phyloP scores from a whole-genome alignment of 2,888 invertebrate genomes.

The Dryobotodes eremita region DNA sequence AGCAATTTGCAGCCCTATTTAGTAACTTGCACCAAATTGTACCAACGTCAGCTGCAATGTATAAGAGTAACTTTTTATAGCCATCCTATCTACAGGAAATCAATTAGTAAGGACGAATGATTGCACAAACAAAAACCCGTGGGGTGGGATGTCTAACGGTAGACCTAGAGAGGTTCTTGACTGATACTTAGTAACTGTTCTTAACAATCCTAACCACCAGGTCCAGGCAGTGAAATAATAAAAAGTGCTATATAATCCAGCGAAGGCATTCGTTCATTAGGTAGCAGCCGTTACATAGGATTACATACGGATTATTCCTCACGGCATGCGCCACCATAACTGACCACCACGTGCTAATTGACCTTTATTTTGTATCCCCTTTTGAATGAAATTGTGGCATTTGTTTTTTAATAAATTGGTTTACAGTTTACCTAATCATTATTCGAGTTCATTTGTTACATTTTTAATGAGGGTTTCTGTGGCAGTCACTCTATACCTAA shows the following conservation, averaged over 20 bases:
- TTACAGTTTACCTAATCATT: not conserved
- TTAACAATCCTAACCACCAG: constrained; percentile 73
- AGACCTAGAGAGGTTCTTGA: constrained; percentile 58
- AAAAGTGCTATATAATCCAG: constrained; percentile 67
- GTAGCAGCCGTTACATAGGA: constrained; percentile 38
- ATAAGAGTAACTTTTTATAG: not conserved
- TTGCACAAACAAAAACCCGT: constrained; percentile 54
- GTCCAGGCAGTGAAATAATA: constrained; percentile 65
- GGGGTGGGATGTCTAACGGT: constrained; percentile 71
- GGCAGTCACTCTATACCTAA: not conserved
- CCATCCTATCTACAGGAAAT: constrained; percentile 17
- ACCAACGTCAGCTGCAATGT: not conserved
- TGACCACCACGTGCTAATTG: constrained; percentile 27
- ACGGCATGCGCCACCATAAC: constrained; percentile 6
- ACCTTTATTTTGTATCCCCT: constrained; percentile 34
- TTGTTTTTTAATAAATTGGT: not conserved
- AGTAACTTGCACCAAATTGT: not conserved
- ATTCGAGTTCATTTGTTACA: not conserved
- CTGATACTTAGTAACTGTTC: constrained; percentile 72
- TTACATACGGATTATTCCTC: constrained; percentile 27
- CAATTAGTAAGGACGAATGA: constrained; percentile 57
- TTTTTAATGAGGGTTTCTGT: constrained; percentile 1
- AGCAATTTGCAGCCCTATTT: not conserved
- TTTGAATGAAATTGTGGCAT: not conserved
- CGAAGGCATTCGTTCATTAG: constrained; percentile 46